These are phyloP conservation scores for Chironomus striatipennis DNA, from an alignment of 1,140 invertebrate species.

Conservation along the genomic window DNA sequence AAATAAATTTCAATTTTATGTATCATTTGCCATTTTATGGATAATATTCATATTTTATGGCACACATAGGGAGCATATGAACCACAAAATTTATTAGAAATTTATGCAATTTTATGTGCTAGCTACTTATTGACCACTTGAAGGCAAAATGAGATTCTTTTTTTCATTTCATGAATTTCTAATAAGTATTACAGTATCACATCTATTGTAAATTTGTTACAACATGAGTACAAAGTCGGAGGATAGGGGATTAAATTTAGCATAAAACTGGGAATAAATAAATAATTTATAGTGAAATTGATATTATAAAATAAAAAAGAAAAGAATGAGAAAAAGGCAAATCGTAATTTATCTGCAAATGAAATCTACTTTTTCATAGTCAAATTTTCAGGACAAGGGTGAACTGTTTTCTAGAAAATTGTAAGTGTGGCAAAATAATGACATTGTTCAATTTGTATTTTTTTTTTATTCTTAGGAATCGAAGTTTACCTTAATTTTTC, in stretches of 20 bases:
- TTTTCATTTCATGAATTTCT: slow-evolving; percentile 4
- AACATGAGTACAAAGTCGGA: neutral
- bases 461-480: too few species aligned
- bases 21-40: slow-evolving; percentile 21
- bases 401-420: too few species aligned
- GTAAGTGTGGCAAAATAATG: too few species aligned
- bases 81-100: slow-evolving; percentile 22
- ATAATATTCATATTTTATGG: neutral
- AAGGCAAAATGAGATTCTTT: slow-evolving; percentile 21
- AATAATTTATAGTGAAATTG: neutral
- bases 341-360: too few species aligned
- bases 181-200: neutral
- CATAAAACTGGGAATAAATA: neutral
- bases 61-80: slow-evolving; percentile 8
- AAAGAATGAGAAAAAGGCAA: too few species aligned
- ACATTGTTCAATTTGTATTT: too few species aligned
- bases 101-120: neutral
- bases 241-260: neutral
- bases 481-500: too few species aligned
- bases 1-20: slow-evolving; percentile 21
- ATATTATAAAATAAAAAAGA: too few species aligned
- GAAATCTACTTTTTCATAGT: too few species aligned
- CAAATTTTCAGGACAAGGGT: too few species aligned
- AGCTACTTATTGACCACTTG: slow-evolving; percentile 21
- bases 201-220: neutral